Conservation (phyloP, 2,797 vertebrate genomes). For the Alcedo atthis region DNA sequence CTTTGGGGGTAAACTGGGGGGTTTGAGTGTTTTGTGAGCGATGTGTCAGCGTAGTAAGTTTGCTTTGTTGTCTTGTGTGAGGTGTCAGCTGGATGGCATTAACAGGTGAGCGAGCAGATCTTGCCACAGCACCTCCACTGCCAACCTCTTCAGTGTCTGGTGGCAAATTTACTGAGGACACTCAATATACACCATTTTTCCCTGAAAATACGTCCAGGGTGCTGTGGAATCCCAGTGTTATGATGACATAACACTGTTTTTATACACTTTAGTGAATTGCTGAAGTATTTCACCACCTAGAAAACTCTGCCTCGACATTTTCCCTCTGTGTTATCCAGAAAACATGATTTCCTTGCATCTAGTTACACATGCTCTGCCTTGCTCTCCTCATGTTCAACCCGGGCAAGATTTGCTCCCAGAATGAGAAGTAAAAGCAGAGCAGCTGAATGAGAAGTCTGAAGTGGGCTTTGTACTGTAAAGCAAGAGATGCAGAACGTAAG, state of each 20-base stretch:
- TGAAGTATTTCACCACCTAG: not conserved
- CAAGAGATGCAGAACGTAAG: not conserved
- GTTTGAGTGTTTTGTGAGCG: no score
- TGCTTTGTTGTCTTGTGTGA: not conserved
- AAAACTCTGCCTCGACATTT: not conserved
- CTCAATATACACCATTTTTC: not conserved
- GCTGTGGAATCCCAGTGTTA: not conserved
- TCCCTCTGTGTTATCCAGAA: not conserved
- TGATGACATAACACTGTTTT: not conserved
- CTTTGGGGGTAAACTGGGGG: no score
- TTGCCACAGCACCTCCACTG: not conserved
- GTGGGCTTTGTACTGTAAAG: not conserved
- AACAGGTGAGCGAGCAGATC: not conserved
- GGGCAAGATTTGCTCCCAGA: not conserved
- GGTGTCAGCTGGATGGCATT: not conserved
- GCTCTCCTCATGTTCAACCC: not conserved
- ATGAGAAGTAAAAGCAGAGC: not conserved
- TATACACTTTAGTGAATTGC: not conserved
- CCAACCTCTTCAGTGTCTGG: not conserved
- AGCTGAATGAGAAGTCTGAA: not conserved
- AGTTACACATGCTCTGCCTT: not conserved
- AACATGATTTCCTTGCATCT: not conserved
- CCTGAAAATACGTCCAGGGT: not conserved
- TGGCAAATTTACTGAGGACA: slow-evolving; percentile 4
- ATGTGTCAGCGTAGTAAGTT: not conserved